Conservation (phyloP, 2,113 vertebrate species). For the Mesoclemmys tuberculata region DNA sequence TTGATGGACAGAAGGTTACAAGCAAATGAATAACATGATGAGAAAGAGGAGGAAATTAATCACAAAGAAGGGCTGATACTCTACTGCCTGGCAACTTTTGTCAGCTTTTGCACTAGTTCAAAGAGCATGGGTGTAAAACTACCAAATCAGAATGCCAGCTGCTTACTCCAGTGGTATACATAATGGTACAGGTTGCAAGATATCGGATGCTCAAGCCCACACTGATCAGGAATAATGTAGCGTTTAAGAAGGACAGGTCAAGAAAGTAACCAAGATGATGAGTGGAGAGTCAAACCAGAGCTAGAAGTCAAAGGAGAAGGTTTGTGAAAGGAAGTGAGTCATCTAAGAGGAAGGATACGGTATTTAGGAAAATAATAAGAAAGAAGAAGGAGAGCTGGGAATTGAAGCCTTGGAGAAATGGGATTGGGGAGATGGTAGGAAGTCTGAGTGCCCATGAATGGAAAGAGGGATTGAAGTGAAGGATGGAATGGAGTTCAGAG, state of each 20-base stretch:
- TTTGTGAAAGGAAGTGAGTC: neutral
- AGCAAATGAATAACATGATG: neutral
- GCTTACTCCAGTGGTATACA: neutral
- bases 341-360: neutral
- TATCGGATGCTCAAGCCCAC: neutral
- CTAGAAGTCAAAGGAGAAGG: neutral
- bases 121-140: neutral
- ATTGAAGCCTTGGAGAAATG: neutral
- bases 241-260: neutral
- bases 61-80: neutral
- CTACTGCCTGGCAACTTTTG: neutral
- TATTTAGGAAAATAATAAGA: neutral
- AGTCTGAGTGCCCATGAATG: neutral
- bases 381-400: neutral
- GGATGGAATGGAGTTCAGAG: neutral
- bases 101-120: neutral
- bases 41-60: neutral
- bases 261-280: neutral
- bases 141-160: neutral
- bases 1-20: neutral
- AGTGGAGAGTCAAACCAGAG: neutral
- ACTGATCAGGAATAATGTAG: neutral
- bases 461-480: neutral
- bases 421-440: neutral
- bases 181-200: neutral